phyloP scores from a whole-genome alignment of 1,140 invertebrate genomes.

The Drosophila baimaii region DNA sequence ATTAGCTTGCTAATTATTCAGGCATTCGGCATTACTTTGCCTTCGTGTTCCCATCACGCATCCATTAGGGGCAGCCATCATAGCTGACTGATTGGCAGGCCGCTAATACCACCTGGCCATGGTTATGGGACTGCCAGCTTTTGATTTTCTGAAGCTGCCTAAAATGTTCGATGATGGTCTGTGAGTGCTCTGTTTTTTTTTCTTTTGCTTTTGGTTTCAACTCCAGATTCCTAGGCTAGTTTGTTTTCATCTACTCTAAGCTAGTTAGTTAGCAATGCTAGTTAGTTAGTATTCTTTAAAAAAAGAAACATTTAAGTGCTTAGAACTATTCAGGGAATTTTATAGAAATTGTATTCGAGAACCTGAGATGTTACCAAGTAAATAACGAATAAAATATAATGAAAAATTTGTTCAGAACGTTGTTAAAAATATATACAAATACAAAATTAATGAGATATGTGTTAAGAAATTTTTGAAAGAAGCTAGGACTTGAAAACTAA shows the following conservation, averaged over 20 bases:
- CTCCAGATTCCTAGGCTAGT: not conserved
- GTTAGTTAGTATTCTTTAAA: not conserved
- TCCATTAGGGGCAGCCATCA: conserved; percentile 7
- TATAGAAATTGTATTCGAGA: no score
- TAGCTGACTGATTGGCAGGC: conserved; percentile 5
- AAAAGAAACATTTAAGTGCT: not conserved
- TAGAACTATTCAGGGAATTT: not conserved
- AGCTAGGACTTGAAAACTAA: not conserved
- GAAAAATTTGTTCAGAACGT: no score
- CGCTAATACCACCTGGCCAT: not conserved
- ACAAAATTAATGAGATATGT: no score
- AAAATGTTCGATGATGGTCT: not conserved
- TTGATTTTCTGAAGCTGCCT: not conserved
- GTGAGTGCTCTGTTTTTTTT: not conserved
- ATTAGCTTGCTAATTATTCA: conserved; percentile 3
- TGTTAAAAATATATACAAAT: no score
- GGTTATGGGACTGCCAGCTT: not conserved
- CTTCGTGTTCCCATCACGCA: not conserved
- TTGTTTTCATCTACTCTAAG: not conserved
- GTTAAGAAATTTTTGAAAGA: no score
- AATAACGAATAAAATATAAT: no score
- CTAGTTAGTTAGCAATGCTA: not conserved
- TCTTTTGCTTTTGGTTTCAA: not conserved
- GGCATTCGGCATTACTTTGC: not conserved
- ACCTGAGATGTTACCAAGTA: no score